Evolutionary conservation across 1,140 invertebrate genomes (phyloP).

Genomic region (Mercenaria mercenaria): DNA sequence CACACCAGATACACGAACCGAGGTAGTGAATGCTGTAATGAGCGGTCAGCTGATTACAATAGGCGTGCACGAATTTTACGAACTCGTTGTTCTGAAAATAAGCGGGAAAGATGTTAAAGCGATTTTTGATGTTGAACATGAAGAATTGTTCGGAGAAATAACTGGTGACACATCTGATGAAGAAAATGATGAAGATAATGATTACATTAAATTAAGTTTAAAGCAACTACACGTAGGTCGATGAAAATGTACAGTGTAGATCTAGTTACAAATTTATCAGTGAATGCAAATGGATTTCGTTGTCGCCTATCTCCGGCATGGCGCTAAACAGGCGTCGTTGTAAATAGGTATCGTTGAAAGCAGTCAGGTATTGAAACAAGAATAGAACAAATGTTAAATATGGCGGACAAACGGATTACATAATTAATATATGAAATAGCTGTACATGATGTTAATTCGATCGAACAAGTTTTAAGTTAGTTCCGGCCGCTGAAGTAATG

Average conservation of each 20-base stretch:
- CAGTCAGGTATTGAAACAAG: no score
- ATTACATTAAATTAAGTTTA: background rate
- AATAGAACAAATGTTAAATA: no score
- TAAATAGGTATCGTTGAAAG: no score
- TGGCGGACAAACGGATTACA: no score
- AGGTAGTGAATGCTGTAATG: conserved; percentile 91
- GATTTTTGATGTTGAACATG: conserved; percentile 68
- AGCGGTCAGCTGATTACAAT: conserved; percentile 91
- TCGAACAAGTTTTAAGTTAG: no score
- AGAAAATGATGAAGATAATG: conserved; percentile 79
- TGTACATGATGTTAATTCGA: no score
- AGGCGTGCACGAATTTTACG: conserved; percentile 87
- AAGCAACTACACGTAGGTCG: background rate
- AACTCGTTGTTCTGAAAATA: conserved; percentile 89
- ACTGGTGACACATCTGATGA: conserved; percentile 78
- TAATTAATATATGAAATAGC: no score
- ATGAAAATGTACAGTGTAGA: background rate
- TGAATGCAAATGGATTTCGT: no score
- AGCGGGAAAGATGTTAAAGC: conserved; percentile 65
- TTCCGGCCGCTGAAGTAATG: no score
- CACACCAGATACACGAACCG: conserved; percentile 91
- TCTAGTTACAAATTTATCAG: no score
- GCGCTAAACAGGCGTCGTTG: no score
- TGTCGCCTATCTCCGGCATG: no score
- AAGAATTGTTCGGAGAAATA: conserved; percentile 81